phyloP scores from a whole-genome alignment of 2,888 invertebrate species.

The Caenorhabditis sp. region DNA sequence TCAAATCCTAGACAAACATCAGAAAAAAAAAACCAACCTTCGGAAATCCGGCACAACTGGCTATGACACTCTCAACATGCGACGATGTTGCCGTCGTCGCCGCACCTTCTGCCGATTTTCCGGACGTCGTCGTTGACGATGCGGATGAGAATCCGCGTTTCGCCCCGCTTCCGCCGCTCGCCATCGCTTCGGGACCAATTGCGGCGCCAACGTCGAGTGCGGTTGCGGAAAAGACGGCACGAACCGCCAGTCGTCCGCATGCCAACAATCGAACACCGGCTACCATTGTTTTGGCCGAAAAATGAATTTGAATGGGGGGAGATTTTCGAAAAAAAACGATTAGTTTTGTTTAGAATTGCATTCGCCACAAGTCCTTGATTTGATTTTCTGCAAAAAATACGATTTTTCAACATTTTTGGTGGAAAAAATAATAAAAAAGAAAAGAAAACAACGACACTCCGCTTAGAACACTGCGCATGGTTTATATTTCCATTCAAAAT shows the following conservation, averaged over 20 bases:
- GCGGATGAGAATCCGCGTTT: slow-evolving; percentile 14
- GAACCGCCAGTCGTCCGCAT: slow-evolving; percentile 56
- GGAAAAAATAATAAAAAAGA: too few relatives aligned
- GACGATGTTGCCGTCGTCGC: slow-evolving; percentile 15
- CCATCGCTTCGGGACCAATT: slow-evolving; percentile 27
- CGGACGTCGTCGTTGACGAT: slow-evolving; percentile 12
- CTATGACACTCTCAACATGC: slow-evolving; percentile 54
- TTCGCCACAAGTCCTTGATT: slow-evolving; percentile 1
- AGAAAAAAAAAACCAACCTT: slow-evolving; percentile 26
- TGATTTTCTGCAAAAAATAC: too few relatives aligned
- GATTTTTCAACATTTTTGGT: too few relatives aligned
- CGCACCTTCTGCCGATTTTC: slow-evolving; percentile 22
- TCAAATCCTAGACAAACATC: background rate
- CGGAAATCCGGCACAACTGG: slow-evolving; percentile 67
- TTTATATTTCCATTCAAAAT: too few relatives aligned
- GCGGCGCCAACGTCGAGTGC: slow-evolving; percentile 44
- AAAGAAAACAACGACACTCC: too few relatives aligned
- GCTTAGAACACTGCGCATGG: too few relatives aligned
- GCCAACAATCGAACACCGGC: slow-evolving; percentile 51
- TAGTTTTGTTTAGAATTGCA: background rate
- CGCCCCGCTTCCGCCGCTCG: slow-evolving; percentile 6
- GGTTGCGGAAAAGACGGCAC: slow-evolving; percentile 55
- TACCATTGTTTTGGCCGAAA: slow-evolving; percentile 41
- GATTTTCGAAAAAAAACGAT: too few relatives aligned
- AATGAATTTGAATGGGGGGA: too few relatives aligned